These are phyloP conservation scores for Amblyraja radiata DNA, from an alignment of 2,797 vertebrate species.

Conservation along the genomic window DNA sequence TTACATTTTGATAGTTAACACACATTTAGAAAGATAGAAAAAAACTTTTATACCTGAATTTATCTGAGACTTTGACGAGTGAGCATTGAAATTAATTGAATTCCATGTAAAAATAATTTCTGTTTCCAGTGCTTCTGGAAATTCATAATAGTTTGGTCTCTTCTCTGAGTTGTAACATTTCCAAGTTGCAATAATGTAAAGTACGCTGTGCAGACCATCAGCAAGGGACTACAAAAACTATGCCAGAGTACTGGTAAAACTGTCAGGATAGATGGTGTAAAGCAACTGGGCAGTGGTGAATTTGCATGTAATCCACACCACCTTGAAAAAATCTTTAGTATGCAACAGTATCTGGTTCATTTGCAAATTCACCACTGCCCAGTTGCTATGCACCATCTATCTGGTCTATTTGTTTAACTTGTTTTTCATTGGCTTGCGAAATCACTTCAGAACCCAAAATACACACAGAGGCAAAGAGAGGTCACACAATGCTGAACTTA, in stretches of 20 bases:
- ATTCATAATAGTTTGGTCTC: background rate
- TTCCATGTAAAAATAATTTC: background rate
- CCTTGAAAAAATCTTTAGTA: background rate
- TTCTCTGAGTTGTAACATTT: background rate
- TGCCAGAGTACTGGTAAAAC: background rate
- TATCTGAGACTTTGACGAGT: background rate
- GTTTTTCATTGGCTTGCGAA: slow-evolving; percentile 11
- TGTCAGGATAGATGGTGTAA: slow-evolving; percentile 25
- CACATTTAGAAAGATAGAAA: background rate
- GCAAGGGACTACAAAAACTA: background rate
- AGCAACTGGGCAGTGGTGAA: slow-evolving; percentile 14
- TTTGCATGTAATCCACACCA: slow-evolving; percentile 35
- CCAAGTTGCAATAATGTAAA: background rate
- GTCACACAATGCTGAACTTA: background rate
- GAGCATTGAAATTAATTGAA: background rate
- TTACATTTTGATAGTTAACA: background rate
- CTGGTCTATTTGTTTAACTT: slow-evolving; percentile 25
- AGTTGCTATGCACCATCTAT: too few relatives aligned
- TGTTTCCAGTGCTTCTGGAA: background rate
- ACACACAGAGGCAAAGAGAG: background rate
- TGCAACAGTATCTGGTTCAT: background rate
- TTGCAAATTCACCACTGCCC: background rate
- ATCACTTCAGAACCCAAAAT: slow-evolving; percentile 1
- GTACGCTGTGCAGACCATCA: background rate
- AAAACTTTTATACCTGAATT: background rate